phyloP scores from a whole-genome alignment of 2,113 vertebrate genomes.

The pig (Sus scrofa) region DNA sequence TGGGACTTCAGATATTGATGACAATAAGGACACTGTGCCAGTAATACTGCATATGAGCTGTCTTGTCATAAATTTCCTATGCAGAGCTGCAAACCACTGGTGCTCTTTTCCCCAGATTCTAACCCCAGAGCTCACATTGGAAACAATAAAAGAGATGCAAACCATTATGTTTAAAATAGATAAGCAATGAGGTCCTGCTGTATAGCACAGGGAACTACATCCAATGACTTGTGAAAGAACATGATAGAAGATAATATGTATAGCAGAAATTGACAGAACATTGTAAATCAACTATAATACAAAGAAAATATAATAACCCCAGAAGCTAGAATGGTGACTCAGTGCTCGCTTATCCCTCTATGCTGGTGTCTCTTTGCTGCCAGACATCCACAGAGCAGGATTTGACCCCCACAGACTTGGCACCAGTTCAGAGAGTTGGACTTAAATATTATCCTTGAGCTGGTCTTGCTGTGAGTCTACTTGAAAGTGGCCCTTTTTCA shows the following conservation, averaged over 20 bases:
- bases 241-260: too few relatives aligned
- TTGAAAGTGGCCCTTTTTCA: not conserved
- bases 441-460: not conserved
- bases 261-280: too few relatives aligned
- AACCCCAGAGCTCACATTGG: not conserved
- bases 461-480: not conserved
- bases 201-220: too few relatives aligned
- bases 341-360: not conserved
- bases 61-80: constrained; percentile 5
- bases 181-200: too few relatives aligned
- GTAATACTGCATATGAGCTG: not conserved
- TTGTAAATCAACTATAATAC: too few relatives aligned
- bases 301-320: not conserved
- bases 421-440: not conserved
- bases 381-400: not conserved
- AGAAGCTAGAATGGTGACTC: not conserved
- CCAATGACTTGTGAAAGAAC: too few relatives aligned
- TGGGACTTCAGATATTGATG: not conserved
- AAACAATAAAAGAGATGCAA: not conserved
- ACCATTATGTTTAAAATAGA: too few relatives aligned
- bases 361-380: not conserved
- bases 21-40: not conserved
- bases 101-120: constrained; percentile 17
- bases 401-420: not conserved
- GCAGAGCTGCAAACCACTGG: constrained; percentile 36